phyloP scores from a whole-genome alignment of 2,888 invertebrate species.

The Meteorus cinctellus region DNA sequence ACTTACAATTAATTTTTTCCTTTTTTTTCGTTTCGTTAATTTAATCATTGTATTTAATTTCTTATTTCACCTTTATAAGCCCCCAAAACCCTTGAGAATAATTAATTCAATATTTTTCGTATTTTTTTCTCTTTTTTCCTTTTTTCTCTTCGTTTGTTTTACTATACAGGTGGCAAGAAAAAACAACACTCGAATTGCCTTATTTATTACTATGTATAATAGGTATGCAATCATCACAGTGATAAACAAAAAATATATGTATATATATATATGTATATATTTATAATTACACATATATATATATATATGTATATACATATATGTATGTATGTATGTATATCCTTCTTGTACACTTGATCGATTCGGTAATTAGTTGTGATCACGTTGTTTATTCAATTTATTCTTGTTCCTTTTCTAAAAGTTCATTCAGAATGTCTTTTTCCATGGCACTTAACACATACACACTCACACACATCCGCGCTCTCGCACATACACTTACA shows the following conservation, averaged over 20 bases:
- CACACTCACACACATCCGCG: slow-evolving; percentile 28
- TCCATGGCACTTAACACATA: slow-evolving; percentile 60
- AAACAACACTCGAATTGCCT: slow-evolving; percentile 69
- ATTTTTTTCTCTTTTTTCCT: slow-evolving; percentile 44
- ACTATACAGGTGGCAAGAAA: slow-evolving; percentile 65
- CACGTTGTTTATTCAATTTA: slow-evolving; percentile 50
- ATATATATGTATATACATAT: slow-evolving; percentile 55
- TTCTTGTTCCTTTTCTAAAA: slow-evolving; percentile 55
- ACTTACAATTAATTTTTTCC: slow-evolving; percentile 50
- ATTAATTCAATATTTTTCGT: slow-evolving; percentile 53
- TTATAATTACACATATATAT: slow-evolving; percentile 56
- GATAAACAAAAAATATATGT: slow-evolving; percentile 68
- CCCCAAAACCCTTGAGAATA: slow-evolving; percentile 57
- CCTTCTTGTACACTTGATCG: slow-evolving; percentile 60
- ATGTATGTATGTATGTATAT: slow-evolving; percentile 49
- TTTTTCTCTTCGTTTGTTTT: slow-evolving; percentile 47
- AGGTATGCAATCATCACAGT: slow-evolving; percentile 70
- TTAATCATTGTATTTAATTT: slow-evolving; percentile 31
- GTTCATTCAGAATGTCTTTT: slow-evolving; percentile 48
- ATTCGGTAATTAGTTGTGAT: slow-evolving; percentile 35
- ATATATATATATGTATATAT: slow-evolving; percentile 53
- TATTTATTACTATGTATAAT: slow-evolving; percentile 67
- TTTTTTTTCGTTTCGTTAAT: slow-evolving; percentile 41
- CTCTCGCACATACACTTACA: slow-evolving; percentile 45
- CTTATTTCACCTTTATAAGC: slow-evolving; percentile 54